Evolutionary conservation across 2,113 vertebrate genomes (phyloP).

Genomic region (Amblyornis subalaris): DNA sequence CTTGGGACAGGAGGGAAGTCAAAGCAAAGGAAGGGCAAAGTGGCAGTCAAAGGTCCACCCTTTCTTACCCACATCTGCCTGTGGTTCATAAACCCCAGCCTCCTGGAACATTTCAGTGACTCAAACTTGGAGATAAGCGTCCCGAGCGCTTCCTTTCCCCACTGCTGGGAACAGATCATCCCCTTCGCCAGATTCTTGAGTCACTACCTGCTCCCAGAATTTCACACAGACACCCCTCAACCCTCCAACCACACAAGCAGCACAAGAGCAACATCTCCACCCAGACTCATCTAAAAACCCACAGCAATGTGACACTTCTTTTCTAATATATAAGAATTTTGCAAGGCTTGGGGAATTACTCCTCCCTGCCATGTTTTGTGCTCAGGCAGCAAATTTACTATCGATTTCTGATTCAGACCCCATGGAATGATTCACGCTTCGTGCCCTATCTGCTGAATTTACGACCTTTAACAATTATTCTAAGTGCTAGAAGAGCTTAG

Average conservation of each 20-base stretch:
- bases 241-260: background rate
- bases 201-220: background rate
- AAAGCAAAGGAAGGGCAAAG: background rate
- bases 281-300: background rate
- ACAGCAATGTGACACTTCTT: background rate
- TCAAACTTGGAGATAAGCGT: background rate
- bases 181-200: background rate
- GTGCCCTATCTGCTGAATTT: constrained; percentile 44
- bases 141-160: background rate
- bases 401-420: constrained; percentile 67
- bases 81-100: background rate
- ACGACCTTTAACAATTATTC: constrained; percentile 64
- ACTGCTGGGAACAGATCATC: background rate
- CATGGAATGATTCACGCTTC: constrained; percentile 35
- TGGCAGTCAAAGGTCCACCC: background rate
- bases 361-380: constrained; percentile 41
- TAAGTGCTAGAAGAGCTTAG: constrained; percentile 53
- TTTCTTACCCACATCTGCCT: background rate
- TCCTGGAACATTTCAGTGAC: background rate
- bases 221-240: background rate
- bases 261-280: background rate
- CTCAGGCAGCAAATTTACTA: constrained; percentile 67
- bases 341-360: constrained; percentile 34
- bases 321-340: constrained; percentile 28
- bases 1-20: background rate